Conservation (phyloP, 1,140 invertebrate species). For the Globodera ellingtonae region DNA sequence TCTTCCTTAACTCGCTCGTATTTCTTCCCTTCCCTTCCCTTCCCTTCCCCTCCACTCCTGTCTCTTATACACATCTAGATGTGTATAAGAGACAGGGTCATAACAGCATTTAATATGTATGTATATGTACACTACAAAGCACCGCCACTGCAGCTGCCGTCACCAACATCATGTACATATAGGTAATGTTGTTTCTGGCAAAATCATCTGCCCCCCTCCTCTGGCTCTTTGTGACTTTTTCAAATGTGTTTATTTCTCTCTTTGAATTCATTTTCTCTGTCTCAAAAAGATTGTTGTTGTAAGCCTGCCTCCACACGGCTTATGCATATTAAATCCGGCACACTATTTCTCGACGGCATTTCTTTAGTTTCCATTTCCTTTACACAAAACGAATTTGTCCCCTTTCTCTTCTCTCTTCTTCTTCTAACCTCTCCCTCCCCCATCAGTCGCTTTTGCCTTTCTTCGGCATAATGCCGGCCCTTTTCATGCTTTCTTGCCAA, state of each 20-base stretch:
- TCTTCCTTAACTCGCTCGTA: not conserved
- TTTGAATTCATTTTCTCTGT: not conserved
- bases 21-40: not conserved
- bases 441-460: not conserved
- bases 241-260: not conserved
- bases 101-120: not conserved
- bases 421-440: not conserved
- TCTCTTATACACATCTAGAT: too few relatives aligned
- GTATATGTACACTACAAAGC: not conserved
- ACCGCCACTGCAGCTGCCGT: not conserved
- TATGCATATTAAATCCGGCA: not conserved
- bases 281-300: too few relatives aligned
- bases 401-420: not conserved
- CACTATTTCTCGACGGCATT: not conserved
- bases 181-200: not conserved
- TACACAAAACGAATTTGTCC: not conserved
- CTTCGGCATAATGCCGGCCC: not conserved
- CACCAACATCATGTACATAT: too few relatives aligned
- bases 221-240: not conserved
- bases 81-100: too few relatives aligned
- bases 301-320: not conserved
- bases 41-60: not conserved
- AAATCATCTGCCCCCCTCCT: not conserved
- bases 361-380: not conserved
- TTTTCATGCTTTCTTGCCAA: not conserved